Evolutionary conservation across 2,113 vertebrate species (phyloP).

Genomic region (Percopsis transmontana): DNA sequence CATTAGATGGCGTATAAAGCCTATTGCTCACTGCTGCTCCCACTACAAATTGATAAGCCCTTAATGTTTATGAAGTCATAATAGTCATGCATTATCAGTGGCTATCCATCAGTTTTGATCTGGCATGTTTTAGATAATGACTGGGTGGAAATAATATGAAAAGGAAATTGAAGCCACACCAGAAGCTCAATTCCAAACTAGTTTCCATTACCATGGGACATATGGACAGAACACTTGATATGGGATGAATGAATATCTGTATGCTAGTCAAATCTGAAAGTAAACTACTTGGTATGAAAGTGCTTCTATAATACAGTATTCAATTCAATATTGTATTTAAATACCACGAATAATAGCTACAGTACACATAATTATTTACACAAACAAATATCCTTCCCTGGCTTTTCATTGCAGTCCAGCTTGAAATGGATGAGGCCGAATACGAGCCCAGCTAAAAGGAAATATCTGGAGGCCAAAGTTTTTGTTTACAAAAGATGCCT

Average conservation of each 20-base stretch:
- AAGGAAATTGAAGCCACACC: too few species aligned
- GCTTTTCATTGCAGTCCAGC: not conserved
- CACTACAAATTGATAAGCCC: not conserved
- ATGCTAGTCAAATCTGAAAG: too few species aligned
- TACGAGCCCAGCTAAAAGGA: not conserved
- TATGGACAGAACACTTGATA: too few species aligned
- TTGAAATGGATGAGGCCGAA: not conserved
- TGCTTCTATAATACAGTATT: too few species aligned
- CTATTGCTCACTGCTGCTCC: not conserved
- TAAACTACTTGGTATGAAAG: too few species aligned
- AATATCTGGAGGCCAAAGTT: constrained; percentile 21
- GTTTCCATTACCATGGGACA: too few species aligned
- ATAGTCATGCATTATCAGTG: not conserved
- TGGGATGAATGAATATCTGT: too few species aligned
- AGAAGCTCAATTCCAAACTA: too few species aligned
- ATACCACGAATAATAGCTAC: not conserved
- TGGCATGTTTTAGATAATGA: not conserved
- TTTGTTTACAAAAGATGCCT: constrained; percentile 28
- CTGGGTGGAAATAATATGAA: too few species aligned
- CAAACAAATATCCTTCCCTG: not conserved
- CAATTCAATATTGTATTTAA: too few species aligned
- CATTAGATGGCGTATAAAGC: constrained; percentile 39
- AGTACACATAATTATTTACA: too few species aligned
- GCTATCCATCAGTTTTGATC: not conserved
- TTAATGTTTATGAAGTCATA: not conserved